A percentile compares a stretch with the other conserved stretches of the same genome.
These are phyloP conservation scores for Lepidochrysops patricia DNA, from an alignment of 2,888 invertebrate genomes.

Conservation along the genomic window DNA sequence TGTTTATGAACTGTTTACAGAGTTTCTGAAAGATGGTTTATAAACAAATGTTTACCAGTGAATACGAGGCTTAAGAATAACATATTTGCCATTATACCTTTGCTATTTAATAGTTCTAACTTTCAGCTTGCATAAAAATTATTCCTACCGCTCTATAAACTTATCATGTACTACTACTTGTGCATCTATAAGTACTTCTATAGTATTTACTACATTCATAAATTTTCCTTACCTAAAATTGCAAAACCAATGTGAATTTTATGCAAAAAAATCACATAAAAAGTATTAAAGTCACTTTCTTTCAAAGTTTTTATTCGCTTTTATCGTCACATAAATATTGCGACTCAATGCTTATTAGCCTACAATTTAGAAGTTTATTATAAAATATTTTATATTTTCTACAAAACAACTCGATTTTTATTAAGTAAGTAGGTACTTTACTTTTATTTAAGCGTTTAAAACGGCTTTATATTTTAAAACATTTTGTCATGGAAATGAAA, in stretches of 20 bases:
- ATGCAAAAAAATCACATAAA: background rate
- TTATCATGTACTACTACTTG: too few relatives aligned
- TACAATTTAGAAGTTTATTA: background rate
- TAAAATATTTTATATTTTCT: background rate
- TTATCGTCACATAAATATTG: background rate
- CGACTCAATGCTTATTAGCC: background rate
- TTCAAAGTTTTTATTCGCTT: background rate
- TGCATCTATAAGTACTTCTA: too few relatives aligned
- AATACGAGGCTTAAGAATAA: too few relatives aligned
- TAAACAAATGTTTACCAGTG: too few relatives aligned
- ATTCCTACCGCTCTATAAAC: too few relatives aligned
- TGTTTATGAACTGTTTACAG: too few relatives aligned
- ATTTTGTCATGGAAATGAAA: background rate
- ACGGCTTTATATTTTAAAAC: background rate
- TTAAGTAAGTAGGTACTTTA: background rate
- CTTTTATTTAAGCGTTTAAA: background rate
- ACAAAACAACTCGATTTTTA: background rate
- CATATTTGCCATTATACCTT: too few relatives aligned
- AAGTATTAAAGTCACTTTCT: background rate
- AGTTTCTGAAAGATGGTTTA: too few relatives aligned
- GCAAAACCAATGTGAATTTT: background rate
- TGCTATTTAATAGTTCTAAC: too few relatives aligned
- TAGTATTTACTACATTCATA: too few relatives aligned
- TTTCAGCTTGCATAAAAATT: too few relatives aligned
- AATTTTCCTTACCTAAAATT: too few relatives aligned